Base-by-base conservation (phyloP, 2,888 invertebrate genomes). In the Leistus spinibarbis region DNA sequence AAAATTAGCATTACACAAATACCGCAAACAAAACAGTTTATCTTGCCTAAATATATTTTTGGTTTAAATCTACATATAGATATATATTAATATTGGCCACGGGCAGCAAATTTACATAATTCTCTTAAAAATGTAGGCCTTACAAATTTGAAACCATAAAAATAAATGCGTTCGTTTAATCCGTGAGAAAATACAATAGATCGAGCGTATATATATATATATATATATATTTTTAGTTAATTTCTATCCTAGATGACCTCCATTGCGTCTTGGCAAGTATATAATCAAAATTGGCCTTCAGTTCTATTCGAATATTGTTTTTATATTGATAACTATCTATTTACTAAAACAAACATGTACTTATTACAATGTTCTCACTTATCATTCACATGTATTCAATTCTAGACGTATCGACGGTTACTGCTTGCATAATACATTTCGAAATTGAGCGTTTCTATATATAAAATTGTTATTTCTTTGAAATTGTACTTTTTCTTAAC, bases 201-300 rank as follows among this genome's bases (percentile, higher is more conserved):
- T 57, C 56, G 27, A 24, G 57, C 27, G 22, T 65, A 27, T 56
- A 56, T 65, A 56, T 70, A n/a, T n/a, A n/a, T n/a, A n/a, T n/a
- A n/a, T n/a, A n/a, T n/a, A n/a, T n/a, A n/a, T n/a, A n/a, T 65
- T 65, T 22, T 63, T 40, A 40, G n/a, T 57, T 56, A 65, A 65
- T 65, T 56, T 54, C 54, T 71, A 71, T 72, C 56, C 24, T 17
- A 65, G 24, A 23, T 72, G 72, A 72, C 72, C 72, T 72, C 72
- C 10, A 64, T 23, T 64, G 9, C 2, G 19, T 57, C 19, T 40
- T 56, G 16, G 17, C 27, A 54, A 24, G 27, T 56, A 40, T 72
- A 72, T 72, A 66, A 72, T 72, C 72, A 72, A 72, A 72, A 57
- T 54, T 27, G 66, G 56, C 72, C 72, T 72, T 72, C 72, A 60